Percentiles rank a stretch among this genome's conserved stretches.
These are phyloP conservation scores for Cephalophus harveyi DNA, from an alignment of 2,113 vertebrate species.

Conservation along the genomic window DNA sequence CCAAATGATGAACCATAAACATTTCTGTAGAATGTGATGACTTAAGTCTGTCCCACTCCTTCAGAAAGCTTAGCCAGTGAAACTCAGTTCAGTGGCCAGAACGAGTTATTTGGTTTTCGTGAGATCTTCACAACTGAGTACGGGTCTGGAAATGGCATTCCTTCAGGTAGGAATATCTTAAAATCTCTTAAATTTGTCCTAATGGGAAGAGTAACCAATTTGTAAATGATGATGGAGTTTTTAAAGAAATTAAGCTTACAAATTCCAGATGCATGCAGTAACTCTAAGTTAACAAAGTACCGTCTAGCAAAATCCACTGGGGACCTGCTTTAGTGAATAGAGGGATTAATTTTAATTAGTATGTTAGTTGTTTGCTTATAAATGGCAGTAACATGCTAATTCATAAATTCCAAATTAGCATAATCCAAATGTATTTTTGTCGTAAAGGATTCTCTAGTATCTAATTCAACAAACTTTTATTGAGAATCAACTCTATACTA, in stretches of 20 bases:
- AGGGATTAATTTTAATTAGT: conserved; percentile 7
- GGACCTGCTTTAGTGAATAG: neutral
- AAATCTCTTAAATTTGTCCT: neutral
- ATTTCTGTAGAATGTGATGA: neutral
- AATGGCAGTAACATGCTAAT: neutral
- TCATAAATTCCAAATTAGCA: neutral
- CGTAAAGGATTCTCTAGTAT: neutral
- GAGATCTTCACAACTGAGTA: neutral
- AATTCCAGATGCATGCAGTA: neutral
- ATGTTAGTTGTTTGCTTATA: neutral
- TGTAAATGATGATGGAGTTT: neutral
- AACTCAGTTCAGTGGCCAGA: neutral
- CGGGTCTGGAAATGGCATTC: neutral
- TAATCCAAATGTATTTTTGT: neutral
- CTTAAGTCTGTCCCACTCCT: neutral
- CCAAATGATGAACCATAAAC: neutral
- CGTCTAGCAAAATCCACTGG: neutral
- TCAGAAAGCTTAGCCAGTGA: neutral
- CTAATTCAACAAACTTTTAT: neutral
- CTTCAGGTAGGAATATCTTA: neutral
- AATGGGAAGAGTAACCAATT: neutral
- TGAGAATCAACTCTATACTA: neutral
- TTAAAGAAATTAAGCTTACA: neutral
- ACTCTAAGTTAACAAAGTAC: neutral
- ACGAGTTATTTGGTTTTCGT: neutral